Percentiles rank a stretch among this genome's conserved stretches.
phyloP scores from a whole-genome alignment of 2,797 vertebrate species.

The Anguilla anguilla region DNA sequence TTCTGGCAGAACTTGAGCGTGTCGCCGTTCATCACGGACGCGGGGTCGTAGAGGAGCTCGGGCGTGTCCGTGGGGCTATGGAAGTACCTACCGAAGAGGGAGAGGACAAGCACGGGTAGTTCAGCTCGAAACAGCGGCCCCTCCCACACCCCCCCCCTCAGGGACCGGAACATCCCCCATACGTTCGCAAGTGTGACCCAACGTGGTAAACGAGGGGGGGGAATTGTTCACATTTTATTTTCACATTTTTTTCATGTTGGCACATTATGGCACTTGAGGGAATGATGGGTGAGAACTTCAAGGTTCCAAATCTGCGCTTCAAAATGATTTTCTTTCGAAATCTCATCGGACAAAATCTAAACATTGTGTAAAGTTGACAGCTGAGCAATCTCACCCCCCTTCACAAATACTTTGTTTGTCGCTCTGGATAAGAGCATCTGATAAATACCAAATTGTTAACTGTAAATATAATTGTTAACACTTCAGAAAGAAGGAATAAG shows the following conservation, averaged over 20 bases:
- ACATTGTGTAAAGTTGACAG: too few species aligned
- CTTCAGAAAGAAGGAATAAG: background rate
- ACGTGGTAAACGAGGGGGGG: background rate
- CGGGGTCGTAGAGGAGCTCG: constrained; percentile 92
- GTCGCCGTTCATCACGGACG: constrained; percentile 92
- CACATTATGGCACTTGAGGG: too few species aligned
- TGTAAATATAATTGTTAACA: too few species aligned
- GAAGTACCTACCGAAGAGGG: constrained; percentile 86
- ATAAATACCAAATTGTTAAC: background rate
- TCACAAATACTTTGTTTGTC: background rate
- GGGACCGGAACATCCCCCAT: background rate
- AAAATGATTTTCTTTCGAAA: too few species aligned
- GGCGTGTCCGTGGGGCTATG: constrained; percentile 94
- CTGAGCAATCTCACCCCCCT: too few species aligned
- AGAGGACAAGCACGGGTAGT: constrained; percentile 33
- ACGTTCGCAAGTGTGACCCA: background rate
- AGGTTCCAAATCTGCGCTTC: too few species aligned
- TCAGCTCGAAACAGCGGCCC: background rate
- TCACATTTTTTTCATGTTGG: too few species aligned
- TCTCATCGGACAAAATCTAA: too few species aligned
- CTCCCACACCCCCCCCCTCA: background rate
- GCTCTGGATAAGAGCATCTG: background rate
- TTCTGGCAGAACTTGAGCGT: constrained; percentile 95
- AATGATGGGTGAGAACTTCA: too few species aligned
- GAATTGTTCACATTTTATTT: too few species aligned